Conservation (phyloP, 2,888 invertebrate species). For the Latrodectus elegans region DNA sequence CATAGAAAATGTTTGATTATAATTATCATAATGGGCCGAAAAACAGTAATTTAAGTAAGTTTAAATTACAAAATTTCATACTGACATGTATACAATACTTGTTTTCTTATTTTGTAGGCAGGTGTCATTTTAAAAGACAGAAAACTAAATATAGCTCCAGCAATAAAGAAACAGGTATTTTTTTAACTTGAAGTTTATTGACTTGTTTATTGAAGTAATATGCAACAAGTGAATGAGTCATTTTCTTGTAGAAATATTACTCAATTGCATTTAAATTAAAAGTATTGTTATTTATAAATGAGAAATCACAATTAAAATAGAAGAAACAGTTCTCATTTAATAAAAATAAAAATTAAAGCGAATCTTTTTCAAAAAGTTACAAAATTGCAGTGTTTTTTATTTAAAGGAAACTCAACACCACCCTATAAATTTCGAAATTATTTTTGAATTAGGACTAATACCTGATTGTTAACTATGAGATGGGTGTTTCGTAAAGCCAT, state of each 20-base stretch:
- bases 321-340: background rate
- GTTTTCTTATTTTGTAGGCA: slow-evolving; percentile 77
- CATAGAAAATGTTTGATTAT: too few relatives aligned
- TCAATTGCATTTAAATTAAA: background rate
- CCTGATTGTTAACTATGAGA: too few relatives aligned
- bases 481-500: too few relatives aligned
- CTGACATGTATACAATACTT: background rate
- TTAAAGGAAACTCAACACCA: too few relatives aligned
- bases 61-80: too few relatives aligned
- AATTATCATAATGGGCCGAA: too few relatives aligned
- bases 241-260: background rate
- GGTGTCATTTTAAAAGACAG: slow-evolving; percentile 86
- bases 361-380: too few relatives aligned
- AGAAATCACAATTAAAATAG: background rate
- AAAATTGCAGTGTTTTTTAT: too few relatives aligned
- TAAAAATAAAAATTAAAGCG: background rate
- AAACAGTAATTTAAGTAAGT: too few relatives aligned
- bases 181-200: background rate
- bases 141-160: slow-evolving; percentile 89
- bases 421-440: too few relatives aligned
- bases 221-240: background rate
- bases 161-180: slow-evolving; percentile 84
- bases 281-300: background rate
- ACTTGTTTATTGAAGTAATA: background rate
- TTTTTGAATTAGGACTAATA: too few relatives aligned